A percentile compares a stretch with the other conserved stretches of the same genome.
phyloP scores from a whole-genome alignment of 2,113 vertebrate genomes.

The Dolichallabes microphthalmus region DNA sequence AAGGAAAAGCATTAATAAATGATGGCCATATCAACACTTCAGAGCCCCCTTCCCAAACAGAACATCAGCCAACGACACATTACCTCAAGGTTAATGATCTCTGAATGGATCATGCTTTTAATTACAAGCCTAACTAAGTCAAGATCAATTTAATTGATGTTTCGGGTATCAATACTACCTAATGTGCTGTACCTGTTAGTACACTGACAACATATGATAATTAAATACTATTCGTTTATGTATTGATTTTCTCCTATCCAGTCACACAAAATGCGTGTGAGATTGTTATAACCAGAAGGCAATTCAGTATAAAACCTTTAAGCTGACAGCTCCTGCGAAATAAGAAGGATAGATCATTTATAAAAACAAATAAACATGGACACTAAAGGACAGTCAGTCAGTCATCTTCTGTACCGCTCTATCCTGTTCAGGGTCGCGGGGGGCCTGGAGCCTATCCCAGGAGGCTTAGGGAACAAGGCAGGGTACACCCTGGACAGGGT shows the following conservation, averaged over 20 bases:
- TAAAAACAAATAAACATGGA: background rate
- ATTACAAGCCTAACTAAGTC: conserved; percentile 27
- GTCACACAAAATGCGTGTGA: background rate
- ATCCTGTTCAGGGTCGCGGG: too few relatives aligned
- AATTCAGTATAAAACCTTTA: background rate
- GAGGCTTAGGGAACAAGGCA: too few relatives aligned
- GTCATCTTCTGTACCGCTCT: too few relatives aligned
- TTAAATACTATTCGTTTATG: conserved; percentile 1
- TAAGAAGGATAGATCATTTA: background rate
- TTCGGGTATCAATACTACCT: conserved; percentile 37
- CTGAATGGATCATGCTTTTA: conserved; percentile 27
- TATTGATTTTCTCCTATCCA: conserved; percentile 15
- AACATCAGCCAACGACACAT: conserved; percentile 31
- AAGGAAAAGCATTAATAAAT: conserved; percentile 2
- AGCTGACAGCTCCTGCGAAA: background rate
- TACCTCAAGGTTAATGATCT: conserved; percentile 34
- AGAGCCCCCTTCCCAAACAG: conserved; percentile 9
- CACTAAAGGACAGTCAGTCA: too few relatives aligned
- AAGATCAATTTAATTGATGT: conserved; percentile 34
- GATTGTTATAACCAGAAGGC: background rate
- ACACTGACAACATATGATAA: conserved; percentile 25
- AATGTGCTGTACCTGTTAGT: conserved; percentile 23
- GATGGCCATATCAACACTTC: background rate
- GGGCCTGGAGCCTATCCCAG: too few relatives aligned
- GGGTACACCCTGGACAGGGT: too few relatives aligned